These are phyloP conservation scores for Bucorvus abyssinicus DNA, from an alignment of 2,797 vertebrate species.

Conservation along the genomic window DNA sequence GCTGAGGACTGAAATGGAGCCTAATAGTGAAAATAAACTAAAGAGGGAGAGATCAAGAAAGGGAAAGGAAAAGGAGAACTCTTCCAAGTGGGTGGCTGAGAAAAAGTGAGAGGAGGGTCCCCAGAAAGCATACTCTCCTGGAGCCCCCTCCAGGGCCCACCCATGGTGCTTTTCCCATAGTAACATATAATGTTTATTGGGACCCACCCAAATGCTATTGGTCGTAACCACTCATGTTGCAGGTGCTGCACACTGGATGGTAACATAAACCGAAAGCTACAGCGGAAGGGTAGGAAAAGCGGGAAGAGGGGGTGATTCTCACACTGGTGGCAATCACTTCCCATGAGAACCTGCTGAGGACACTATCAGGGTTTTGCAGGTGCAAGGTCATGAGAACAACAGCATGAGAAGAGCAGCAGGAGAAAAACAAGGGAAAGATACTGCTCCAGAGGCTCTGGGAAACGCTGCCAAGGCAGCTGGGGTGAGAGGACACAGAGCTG, in stretches of 20 bases:
- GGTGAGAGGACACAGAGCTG: background rate
- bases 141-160: background rate
- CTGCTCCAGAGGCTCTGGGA: background rate
- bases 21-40: background rate
- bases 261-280: background rate
- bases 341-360: background rate
- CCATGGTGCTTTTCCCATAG: background rate
- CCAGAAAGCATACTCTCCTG: background rate
- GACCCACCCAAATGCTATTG: background rate
- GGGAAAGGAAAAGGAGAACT: background rate
- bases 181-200: background rate
- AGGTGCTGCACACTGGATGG: background rate
- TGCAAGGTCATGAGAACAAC: slow-evolving; percentile 41
- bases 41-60: background rate
- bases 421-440: background rate
- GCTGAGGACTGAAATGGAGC: background rate
- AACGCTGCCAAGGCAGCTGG: background rate
- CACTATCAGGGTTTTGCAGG: background rate
- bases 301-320: background rate
- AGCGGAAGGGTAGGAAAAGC: background rate
- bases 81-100: background rate
- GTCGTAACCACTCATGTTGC: background rate
- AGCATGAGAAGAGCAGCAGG: background rate
- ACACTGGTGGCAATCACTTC: background rate
- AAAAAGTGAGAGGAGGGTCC: background rate